Conservation (phyloP, 2,797 vertebrate genomes). For the Parauchenoglanis punctatus region DNA sequence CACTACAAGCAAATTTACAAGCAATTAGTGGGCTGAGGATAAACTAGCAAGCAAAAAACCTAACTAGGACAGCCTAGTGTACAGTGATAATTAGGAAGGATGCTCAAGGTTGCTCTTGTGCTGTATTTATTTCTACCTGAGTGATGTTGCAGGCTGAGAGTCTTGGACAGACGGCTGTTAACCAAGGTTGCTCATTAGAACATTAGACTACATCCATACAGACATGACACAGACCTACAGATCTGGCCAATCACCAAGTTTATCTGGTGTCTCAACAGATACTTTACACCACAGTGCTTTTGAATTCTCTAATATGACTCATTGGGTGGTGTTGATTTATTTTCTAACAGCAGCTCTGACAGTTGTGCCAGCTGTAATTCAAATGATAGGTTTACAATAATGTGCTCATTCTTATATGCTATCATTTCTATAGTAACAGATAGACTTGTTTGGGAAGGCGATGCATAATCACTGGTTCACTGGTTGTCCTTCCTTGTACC, state of each 20-base stretch:
- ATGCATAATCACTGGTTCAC: background rate
- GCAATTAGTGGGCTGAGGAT: no score
- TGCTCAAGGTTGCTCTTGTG: background rate
- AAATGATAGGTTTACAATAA: background rate
- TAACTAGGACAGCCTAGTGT: no score
- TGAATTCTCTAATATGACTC: background rate
- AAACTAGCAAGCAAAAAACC: no score
- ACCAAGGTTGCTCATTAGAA: background rate
- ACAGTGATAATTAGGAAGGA: no score
- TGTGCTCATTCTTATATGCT: background rate
- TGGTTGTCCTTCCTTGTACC: no score
- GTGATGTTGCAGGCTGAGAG: background rate
- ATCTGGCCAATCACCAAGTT: background rate
- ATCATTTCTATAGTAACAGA: background rate
- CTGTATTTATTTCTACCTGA: background rate
- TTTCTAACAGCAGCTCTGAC: background rate
- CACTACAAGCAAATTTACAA: no score
- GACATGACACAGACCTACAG: background rate
- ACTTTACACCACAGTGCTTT: background rate
- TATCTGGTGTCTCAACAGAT: background rate
- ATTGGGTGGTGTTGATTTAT: background rate
- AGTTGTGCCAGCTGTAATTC: background rate
- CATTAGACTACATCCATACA: background rate
- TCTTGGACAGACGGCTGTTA: background rate
- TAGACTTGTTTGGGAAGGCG: background rate